Conservation (phyloP, 1,140 invertebrate genomes). For the Penaeus japonicus region DNA sequence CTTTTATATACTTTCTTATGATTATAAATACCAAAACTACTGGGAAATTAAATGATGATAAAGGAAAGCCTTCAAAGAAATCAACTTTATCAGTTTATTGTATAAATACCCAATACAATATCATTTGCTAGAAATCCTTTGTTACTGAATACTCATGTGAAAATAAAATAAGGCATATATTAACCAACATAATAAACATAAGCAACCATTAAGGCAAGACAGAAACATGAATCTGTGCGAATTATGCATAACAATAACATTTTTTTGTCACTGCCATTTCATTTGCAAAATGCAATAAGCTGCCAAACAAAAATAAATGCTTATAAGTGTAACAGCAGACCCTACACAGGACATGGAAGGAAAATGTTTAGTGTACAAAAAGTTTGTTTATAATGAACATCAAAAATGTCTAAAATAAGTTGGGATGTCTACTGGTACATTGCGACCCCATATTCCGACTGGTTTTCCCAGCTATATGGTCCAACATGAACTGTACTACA, state of each 20-base stretch:
- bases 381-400: slow-evolving; percentile 24
- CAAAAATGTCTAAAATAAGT: slow-evolving; percentile 25
- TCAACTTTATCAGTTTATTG: slow-evolving; percentile 44
- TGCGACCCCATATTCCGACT: slow-evolving; percentile 33
- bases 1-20: too few relatives aligned
- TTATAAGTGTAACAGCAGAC: slow-evolving; percentile 35
- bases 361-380: slow-evolving; percentile 37
- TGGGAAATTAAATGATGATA: background rate
- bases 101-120: slow-evolving; percentile 56
- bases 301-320: slow-evolving; percentile 28
- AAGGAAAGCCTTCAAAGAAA: background rate
- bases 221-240: slow-evolving; percentile 33
- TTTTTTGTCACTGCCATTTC: slow-evolving; percentile 24
- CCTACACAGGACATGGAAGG: slow-evolving; percentile 28
- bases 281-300: slow-evolving; percentile 22
- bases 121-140: slow-evolving; percentile 54
- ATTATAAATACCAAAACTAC: too few relatives aligned
- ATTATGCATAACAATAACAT: slow-evolving; percentile 33
- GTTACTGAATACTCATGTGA: slow-evolving; percentile 52
- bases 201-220: slow-evolving; percentile 37
- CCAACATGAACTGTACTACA: slow-evolving; percentile 27
- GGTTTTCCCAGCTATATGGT: slow-evolving; percentile 24
- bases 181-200: slow-evolving; percentile 35
- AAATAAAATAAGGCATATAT: slow-evolving; percentile 52
- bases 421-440: slow-evolving; percentile 27